Evolutionary conservation across 2,888 invertebrate species (phyloP).

Genomic region (Lasioglossum oenotherae): DNA sequence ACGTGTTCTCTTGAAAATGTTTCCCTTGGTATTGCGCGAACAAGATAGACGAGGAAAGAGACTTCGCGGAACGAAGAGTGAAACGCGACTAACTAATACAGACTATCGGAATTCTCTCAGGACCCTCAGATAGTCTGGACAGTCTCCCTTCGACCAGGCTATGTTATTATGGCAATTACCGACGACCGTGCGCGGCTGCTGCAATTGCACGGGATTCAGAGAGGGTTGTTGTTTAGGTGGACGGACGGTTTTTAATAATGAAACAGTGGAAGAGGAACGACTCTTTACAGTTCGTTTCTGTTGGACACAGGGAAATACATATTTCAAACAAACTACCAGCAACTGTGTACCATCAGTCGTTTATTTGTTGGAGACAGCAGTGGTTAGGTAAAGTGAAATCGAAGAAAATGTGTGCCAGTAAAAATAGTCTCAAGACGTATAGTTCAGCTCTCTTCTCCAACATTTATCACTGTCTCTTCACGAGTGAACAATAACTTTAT

Average conservation of each 20-base stretch:
- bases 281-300: background rate
- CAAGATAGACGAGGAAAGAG: background rate
- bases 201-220: background rate
- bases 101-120: background rate
- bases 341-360: background rate
- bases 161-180: background rate
- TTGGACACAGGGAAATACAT: background rate
- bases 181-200: background rate
- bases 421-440: background rate
- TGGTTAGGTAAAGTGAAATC: background rate
- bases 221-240: background rate
- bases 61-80: background rate
- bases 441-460: background rate
- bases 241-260: background rate
- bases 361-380: background rate
- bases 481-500: background rate
- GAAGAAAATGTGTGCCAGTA: background rate
- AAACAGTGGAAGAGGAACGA: background rate
- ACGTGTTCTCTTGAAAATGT: background rate
- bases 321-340: background rate
- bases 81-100: background rate
- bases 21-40: background rate
- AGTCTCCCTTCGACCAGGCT: background rate
- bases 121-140: background rate
- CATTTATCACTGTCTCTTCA: background rate